Conservation (phyloP, 2,888 invertebrate genomes). For the Troglohyphantes excavatus region DNA sequence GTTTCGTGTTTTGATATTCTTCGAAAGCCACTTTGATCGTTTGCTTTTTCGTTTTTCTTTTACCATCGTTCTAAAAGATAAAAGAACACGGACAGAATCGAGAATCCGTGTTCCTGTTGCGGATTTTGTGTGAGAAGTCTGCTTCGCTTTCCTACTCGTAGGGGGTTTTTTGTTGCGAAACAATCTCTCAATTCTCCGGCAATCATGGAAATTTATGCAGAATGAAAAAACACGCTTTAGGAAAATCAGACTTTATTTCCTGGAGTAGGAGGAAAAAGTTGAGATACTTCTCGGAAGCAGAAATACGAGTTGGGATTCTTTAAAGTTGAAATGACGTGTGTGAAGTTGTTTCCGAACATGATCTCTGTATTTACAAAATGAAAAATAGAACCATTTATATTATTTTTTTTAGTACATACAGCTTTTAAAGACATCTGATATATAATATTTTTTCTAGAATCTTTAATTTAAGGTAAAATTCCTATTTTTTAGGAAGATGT, state of each 20-base stretch:
- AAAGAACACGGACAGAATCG: conserved; percentile 35
- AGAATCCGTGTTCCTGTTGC: conserved; percentile 33
- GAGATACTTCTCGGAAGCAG: not conserved
- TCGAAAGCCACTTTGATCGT: conserved; percentile 51
- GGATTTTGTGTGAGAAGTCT: not conserved
- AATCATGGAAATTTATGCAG: conserved; percentile 34
- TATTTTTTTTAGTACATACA: not conserved
- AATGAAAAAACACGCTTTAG: conserved; percentile 12
- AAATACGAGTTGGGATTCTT: not conserved
- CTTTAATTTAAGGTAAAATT: no score
- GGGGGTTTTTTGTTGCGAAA: not conserved
- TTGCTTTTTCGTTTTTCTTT: not conserved
- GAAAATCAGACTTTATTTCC: conserved; percentile 7
- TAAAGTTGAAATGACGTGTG: not conserved
- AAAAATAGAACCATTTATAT: not conserved
- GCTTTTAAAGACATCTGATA: no score
- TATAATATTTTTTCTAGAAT: no score
- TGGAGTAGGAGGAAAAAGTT: not conserved
- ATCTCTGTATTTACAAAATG: not conserved
- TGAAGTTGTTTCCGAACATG: not conserved
- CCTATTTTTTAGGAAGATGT: no score
- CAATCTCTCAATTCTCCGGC: not conserved
- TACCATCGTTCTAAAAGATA: conserved; percentile 28
- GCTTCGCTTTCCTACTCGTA: not conserved
- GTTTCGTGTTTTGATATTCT: conserved; percentile 48